Base-by-base conservation (phyloP, 2,797 vertebrate species). In the Chloroceryle inda region DNA sequence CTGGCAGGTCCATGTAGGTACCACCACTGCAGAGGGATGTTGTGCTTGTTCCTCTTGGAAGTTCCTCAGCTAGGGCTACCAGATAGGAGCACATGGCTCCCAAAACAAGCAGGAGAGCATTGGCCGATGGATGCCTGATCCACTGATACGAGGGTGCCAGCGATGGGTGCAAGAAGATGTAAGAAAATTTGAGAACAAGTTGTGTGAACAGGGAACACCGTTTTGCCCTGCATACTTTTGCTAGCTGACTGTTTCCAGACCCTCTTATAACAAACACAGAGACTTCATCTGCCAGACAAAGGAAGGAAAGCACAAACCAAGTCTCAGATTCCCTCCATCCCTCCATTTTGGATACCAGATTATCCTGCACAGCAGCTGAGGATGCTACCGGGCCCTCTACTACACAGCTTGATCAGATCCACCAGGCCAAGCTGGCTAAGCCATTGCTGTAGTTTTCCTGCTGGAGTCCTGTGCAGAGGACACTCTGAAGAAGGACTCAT, bases 1-100 rank as follows among this genome's bases (percentile, higher is more conserved):
- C 24, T 38, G 63, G 8, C 20, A 56, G 14, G 61, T 66, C 50
- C 56, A 20, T 11, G 33, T 38, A 84, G 52, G 19, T 7, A 23
- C 24, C 59, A n/a, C 8, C 42, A 63, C 7, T 0, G 7, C 50
- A 69, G 55, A 58, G 8, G 27, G 24, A 69, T 40, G 14, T 16
- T 18, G n/a, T 5, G 63, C 33, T 53, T 40, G 11, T 2, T 82
- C 37, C 17, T 67, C 55, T n/a, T 0, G 0, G 27, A 0, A 1
- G 9, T 16, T 79, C 7, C 50, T 55, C 50, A 35, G 47, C 52
- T 14, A 31, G 14, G 16, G 56, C 2, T 42, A 45, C 56, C 47
- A 49, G 6, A 67, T 69, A 21, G 18, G 29, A 62, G 7, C 4
- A 13, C 8, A 19, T 35, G 7, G 47, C 64, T 87, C 38, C 27